Evolutionary conservation across 1,140 invertebrate species (phyloP), one percentile per base, ranked within the genome.

Genomic region (Drosophila tsacasi): DNA sequence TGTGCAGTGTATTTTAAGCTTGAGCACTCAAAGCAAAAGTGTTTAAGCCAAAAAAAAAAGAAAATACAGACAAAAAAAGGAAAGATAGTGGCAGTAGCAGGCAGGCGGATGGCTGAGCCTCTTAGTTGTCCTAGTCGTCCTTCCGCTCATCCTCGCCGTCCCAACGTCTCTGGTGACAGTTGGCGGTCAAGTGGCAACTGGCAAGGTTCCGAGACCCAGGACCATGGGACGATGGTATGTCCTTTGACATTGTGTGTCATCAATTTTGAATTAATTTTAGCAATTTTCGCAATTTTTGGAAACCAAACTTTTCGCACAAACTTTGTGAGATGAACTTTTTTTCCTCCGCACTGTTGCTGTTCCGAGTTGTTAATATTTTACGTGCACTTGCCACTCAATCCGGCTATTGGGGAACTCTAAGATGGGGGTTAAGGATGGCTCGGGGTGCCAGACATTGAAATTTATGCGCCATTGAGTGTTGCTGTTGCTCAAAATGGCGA

Each of bases 201-300:
- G 74, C 85, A 87, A 87, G 80, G 80, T 68, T 69, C 50, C 46
- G 44, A 50, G 55, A 37, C 68, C 69, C 25, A 61, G 54, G 47
- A 61, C 54, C 69, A 42, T 46, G 44, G 60, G 5, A 67, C 44
- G 44, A 52, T 32, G 50, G 32, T 42, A 71, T 65, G 76, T 76
- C 77, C 81, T 87, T 89, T 89, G 84, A 84, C 85, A 89, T 75
- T 77, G 81, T 79, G 74, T 86, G 74, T 87, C 83, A 86, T 86
- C 83, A 86, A 86, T 86, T 86, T 87, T 63, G 68, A 89, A 89
- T 87, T 87, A 81, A 89, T 89, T 89, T 81, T 61, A 75, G 81
- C 81, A 64, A 87, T 87, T 87, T 89, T 83, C 68, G 64, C 68
- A 78, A 66, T 74, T 83, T 84, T 62, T 62, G 64, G 44, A 73